These are phyloP conservation scores for Hydriomena furcata DNA, from an alignment of 2,888 invertebrate species.

Conservation along the genomic window DNA sequence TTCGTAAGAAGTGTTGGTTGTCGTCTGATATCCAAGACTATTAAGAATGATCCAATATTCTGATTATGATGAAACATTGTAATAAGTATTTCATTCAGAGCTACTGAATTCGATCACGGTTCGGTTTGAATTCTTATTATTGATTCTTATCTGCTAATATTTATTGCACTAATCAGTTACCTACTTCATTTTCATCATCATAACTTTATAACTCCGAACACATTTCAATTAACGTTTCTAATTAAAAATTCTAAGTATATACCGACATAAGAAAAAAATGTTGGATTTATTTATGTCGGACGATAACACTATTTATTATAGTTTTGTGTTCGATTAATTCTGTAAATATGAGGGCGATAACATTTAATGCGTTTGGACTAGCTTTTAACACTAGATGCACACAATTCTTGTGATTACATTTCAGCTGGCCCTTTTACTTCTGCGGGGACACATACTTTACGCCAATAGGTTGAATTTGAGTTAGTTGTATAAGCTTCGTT, in stretches of 20 bases:
- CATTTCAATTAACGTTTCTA: slow-evolving; percentile 77
- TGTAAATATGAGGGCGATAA: slow-evolving; percentile 45
- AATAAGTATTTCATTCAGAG: neutral
- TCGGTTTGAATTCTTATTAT: slow-evolving; percentile 11
- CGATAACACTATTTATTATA: slow-evolving; percentile 76
- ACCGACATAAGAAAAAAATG: slow-evolving; percentile 60
- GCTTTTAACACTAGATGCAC: neutral
- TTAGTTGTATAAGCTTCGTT: no score
- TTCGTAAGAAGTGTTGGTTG: no score
- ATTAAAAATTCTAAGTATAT: slow-evolving; percentile 66
- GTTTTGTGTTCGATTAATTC: slow-evolving; percentile 70
- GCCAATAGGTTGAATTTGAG: no score
- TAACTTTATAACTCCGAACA: slow-evolving; percentile 49
- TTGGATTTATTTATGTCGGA: slow-evolving; percentile 73
- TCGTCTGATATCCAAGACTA: no score
- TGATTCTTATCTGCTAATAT: slow-evolving; percentile 24
- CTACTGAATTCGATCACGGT: slow-evolving; percentile 3
- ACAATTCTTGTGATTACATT: no score
- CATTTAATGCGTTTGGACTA: slow-evolving; percentile 19
- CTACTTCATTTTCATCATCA: slow-evolving; percentile 42
- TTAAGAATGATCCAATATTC: neutral
- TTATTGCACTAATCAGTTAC: slow-evolving; percentile 43
- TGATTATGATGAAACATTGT: slow-evolving; percentile 1
- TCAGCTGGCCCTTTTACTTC: no score
- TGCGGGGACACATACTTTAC: no score